Evolutionary conservation across 2,113 vertebrate genomes (phyloP).

Genomic region (Tautogolabrus adspersus): DNA sequence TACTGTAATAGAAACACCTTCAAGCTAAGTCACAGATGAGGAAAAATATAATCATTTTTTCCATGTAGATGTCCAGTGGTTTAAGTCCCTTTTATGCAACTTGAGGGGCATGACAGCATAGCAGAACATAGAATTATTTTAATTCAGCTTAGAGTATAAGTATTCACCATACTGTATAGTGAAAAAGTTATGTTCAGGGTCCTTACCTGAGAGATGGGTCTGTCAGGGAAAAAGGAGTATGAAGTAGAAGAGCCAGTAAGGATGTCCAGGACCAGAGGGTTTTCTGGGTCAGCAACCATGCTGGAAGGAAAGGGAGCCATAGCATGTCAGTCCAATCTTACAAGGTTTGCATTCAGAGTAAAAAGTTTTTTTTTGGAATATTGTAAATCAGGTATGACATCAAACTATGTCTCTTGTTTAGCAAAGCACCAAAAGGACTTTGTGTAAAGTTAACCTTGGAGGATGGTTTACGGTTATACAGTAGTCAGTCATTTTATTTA

Average conservation of each 20-base stretch:
- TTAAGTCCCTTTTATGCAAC: neutral
- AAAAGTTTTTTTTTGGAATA: no score
- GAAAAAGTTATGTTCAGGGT: neutral
- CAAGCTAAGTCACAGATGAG: neutral
- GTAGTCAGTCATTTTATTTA: no score
- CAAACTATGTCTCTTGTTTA: no score
- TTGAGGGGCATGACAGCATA: no score
- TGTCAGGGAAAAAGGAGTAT: conserved; percentile 97
- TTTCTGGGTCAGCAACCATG: conserved; percentile 98
- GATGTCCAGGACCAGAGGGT: conserved; percentile 96
- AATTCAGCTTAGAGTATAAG: neutral
- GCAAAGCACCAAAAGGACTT: no score
- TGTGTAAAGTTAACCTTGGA: no score
- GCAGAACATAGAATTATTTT: neutral
- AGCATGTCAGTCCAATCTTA: neutral
- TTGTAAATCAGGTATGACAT: no score
- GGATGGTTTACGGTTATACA: no score
- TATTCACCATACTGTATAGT: neutral
- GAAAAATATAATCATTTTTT: no score
- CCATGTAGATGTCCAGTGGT: neutral
- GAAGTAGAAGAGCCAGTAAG: conserved; percentile 96
- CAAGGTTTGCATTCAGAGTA: neutral
- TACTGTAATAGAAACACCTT: neutral
- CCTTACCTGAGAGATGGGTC: conserved; percentile 93
- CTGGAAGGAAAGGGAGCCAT: conserved; percentile 50